These are phyloP conservation scores for Macaca nemestrina DNA, from an alignment of 2,113 vertebrate genomes.

Conservation along the genomic window DNA sequence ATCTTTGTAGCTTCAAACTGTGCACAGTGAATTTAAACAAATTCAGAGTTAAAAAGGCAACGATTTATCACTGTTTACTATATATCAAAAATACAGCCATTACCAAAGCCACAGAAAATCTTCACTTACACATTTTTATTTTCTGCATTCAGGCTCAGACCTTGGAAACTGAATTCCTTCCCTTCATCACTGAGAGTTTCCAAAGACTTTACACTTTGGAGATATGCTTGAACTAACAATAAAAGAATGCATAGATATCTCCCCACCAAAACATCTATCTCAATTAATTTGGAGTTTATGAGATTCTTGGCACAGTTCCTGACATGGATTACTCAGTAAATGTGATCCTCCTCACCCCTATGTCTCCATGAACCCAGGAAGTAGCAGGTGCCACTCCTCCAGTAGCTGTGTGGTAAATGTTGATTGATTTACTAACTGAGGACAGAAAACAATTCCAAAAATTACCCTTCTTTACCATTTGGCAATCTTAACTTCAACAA, in stretches of 20 bases:
- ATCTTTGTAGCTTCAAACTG: neutral
- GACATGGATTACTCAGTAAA: accelerated
- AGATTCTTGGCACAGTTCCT: accelerated
- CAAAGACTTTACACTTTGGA: neutral
- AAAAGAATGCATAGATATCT: accelerated
- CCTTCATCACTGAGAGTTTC: neutral
- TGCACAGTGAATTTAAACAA: neutral
- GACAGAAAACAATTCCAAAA: neutral
- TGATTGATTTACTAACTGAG: accelerated
- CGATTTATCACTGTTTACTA: neutral
- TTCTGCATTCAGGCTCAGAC: neutral
- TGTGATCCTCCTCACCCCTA: accelerated
- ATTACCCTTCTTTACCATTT: neutral
- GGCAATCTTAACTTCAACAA: neutral
- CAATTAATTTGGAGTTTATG: accelerated
- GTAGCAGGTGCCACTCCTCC: neutral
- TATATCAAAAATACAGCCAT: accelerated
- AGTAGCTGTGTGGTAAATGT: accelerated
- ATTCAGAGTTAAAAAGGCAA: neutral
- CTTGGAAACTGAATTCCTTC: neutral
- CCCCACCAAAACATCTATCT: too few relatives aligned
- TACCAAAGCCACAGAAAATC: neutral
- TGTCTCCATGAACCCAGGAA: accelerated
- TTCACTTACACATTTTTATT: neutral
- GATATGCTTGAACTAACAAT: neutral